These are phyloP conservation scores for Amphipyra berbera DNA, from an alignment of 2,888 invertebrate species.

Conservation along the genomic window DNA sequence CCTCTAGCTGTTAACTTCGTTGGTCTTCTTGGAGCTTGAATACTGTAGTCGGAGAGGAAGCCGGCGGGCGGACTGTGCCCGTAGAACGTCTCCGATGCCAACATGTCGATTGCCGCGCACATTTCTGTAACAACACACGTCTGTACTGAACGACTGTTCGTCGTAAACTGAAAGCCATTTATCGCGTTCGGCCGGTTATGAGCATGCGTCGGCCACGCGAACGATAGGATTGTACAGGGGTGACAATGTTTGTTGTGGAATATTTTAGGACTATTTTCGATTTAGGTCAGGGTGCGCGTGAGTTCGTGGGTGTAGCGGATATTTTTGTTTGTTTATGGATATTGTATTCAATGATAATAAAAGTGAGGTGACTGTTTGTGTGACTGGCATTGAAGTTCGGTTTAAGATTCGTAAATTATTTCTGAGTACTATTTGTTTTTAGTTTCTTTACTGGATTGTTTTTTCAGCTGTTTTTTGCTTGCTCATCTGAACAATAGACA, in stretches of 20 bases:
- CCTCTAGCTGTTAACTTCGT: constrained; percentile 76
- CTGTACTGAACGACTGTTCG: constrained; percentile 58
- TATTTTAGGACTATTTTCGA: constrained; percentile 54
- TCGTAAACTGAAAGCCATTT: constrained; percentile 79
- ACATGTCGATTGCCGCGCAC: constrained; percentile 87
- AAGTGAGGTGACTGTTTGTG: constrained; percentile 6
- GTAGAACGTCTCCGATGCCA: constrained; percentile 93
- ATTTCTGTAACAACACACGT: constrained; percentile 69
- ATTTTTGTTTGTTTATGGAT: constrained; percentile 22
- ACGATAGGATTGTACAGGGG: constrained; percentile 67
- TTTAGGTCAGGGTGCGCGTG: constrained; percentile 67
- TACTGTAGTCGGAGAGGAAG: constrained; percentile 90
- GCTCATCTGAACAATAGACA: too few species aligned
- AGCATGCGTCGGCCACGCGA: constrained; percentile 76
- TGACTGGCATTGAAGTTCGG: neutral
- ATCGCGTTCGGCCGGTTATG: constrained; percentile 70
- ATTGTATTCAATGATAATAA: constrained; percentile 8
- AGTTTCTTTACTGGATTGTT: too few species aligned
- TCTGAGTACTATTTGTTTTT: too few species aligned
- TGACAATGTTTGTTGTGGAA: constrained; percentile 67
- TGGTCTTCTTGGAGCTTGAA: constrained; percentile 75
- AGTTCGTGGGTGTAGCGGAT: constrained; percentile 32
- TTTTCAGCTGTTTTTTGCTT: too few species aligned
- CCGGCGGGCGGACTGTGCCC: constrained; percentile 92
- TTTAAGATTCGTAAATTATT: constrained; percentile 7